phyloP scores from a whole-genome alignment of 2,888 invertebrate genomes.

The Perizoma flavofasciatum region DNA sequence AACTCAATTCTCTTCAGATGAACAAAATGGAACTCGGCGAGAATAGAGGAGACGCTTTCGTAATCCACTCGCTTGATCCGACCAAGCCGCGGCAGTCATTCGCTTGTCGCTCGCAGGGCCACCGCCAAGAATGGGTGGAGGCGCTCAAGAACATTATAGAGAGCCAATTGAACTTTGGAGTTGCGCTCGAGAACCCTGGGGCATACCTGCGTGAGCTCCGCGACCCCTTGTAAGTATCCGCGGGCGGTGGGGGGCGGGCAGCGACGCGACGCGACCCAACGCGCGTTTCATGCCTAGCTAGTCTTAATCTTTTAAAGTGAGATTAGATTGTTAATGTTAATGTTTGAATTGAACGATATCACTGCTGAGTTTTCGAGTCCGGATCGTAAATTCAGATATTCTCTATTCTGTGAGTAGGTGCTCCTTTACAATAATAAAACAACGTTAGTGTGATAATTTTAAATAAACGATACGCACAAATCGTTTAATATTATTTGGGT shows the following conservation, averaged over 20 bases:
- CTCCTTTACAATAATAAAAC: slow-evolving; percentile 22
- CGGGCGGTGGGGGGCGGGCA: slow-evolving; percentile 5
- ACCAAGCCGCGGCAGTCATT: slow-evolving; percentile 89
- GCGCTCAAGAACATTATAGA: slow-evolving; percentile 94
- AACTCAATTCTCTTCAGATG: slow-evolving; percentile 84
- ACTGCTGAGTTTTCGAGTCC: slow-evolving; percentile 10
- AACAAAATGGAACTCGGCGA: slow-evolving; percentile 96
- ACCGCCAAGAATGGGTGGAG: slow-evolving; percentile 93
- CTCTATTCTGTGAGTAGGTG: slow-evolving; percentile 16
- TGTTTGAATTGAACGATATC: slow-evolving; percentile 4
- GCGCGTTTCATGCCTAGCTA: neutral
- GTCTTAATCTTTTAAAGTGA: slow-evolving; percentile 24
- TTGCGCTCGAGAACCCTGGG: slow-evolving; percentile 97
- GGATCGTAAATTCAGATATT: slow-evolving; percentile 1
- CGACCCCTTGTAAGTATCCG: slow-evolving; percentile 68
- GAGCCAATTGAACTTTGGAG: slow-evolving; percentile 96
- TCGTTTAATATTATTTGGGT: slow-evolving; percentile 21
- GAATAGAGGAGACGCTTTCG: slow-evolving; percentile 49
- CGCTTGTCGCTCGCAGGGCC: slow-evolving; percentile 89
- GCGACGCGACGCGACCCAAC: slow-evolving; percentile 1
- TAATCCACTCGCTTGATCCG: slow-evolving; percentile 89
- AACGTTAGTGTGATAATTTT: slow-evolving; percentile 25
- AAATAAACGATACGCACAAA: slow-evolving; percentile 31
- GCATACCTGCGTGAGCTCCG: slow-evolving; percentile 68
- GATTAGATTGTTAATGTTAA: slow-evolving; percentile 21